Percentiles rank a stretch among this genome's conserved stretches.
phyloP scores from a whole-genome alignment of 2,113 vertebrate species.

The Eudyptes chrysolophus region DNA sequence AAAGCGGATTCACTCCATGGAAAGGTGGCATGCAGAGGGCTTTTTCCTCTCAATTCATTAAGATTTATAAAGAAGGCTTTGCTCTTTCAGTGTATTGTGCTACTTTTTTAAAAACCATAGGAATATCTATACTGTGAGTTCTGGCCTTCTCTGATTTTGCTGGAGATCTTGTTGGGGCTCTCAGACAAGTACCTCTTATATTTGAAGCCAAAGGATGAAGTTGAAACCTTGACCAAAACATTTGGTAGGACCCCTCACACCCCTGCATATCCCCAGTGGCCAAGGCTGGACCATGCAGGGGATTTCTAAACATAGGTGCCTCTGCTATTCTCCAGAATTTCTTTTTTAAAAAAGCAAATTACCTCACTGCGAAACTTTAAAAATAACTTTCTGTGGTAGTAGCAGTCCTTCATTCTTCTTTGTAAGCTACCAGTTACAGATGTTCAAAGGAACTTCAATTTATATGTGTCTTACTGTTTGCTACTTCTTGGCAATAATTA shows the following conservation, averaged over 20 bases:
- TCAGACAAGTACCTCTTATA: neutral
- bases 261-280: neutral
- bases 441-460: neutral
- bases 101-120: neutral
- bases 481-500: neutral
- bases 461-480: neutral
- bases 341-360: neutral
- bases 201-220: neutral
- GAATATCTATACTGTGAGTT: neutral
- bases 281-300: neutral
- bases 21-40: neutral
- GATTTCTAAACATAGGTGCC: neutral
- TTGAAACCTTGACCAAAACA: neutral
- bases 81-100: neutral
- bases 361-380: neutral
- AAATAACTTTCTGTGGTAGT: neutral
- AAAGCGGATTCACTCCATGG: neutral
- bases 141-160: neutral
- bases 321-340: neutral
- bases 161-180: neutral
- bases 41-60: neutral
- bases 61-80: neutral
- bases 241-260: neutral
- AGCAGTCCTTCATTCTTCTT: neutral
- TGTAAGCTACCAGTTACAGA: neutral